Evolutionary conservation across 2,113 vertebrate species (phyloP).

Genomic region (Sceloporus undulatus): DNA sequence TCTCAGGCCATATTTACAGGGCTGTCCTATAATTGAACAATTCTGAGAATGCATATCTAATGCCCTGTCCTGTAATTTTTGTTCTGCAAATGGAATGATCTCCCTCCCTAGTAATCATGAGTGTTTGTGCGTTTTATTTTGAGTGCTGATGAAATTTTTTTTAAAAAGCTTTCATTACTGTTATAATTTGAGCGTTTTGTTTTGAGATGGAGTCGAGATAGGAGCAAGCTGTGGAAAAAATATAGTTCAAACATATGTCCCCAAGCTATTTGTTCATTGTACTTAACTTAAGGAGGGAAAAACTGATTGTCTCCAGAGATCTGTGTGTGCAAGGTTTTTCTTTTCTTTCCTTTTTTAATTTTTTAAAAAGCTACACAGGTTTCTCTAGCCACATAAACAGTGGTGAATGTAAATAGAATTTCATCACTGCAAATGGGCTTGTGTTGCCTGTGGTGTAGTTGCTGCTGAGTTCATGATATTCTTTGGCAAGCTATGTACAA

Average conservation of each 20-base stretch:
- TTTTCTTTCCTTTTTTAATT: neutral
- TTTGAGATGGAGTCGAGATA: neutral
- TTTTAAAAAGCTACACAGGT: neutral
- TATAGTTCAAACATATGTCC: constrained; percentile 38
- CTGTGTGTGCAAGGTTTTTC: neutral
- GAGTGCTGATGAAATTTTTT: constrained; percentile 21
- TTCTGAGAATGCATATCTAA: accelerated
- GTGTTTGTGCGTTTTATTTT: neutral
- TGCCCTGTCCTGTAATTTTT: neutral
- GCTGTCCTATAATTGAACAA: neutral
- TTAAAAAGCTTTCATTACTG: neutral
- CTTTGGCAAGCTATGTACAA: neutral
- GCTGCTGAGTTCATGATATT: neutral
- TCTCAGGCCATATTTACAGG: neutral
- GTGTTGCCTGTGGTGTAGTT: neutral
- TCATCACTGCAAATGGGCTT: neutral
- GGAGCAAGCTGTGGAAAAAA: constrained; percentile 20
- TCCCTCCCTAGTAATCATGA: neutral
- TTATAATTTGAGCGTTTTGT: neutral
- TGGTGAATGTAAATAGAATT: neutral
- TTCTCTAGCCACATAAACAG: neutral
- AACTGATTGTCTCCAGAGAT: neutral
- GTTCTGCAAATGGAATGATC: constrained; percentile 2
- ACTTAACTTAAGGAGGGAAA: constrained; percentile 55
- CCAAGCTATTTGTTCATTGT: constrained; percentile 48